These are phyloP conservation scores for Aix galericulata DNA, from an alignment of 2,113 vertebrate genomes.

Conservation along the genomic window DNA sequence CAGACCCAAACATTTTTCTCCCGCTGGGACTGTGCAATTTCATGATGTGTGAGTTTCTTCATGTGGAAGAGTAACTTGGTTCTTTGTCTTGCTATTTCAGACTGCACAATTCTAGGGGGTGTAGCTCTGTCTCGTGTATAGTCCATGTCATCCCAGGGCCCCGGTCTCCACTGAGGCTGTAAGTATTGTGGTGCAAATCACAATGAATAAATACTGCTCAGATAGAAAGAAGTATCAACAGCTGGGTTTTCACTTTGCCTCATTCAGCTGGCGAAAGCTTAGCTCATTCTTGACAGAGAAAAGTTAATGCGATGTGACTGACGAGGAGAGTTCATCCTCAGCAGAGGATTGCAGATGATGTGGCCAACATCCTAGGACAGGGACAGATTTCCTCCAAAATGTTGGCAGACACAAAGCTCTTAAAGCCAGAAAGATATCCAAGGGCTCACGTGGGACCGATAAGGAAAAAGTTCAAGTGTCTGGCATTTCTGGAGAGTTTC, in stretches of 20 bases:
- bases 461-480: not conserved
- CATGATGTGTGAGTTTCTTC: not conserved
- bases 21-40: not conserved
- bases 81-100: conserved; percentile 17
- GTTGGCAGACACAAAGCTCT: not conserved
- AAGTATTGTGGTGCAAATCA: not conserved
- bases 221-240: not conserved
- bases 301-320: not conserved
- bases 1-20: not conserved
- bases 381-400: not conserved
- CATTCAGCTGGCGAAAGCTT: not conserved
- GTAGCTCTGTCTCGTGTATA: not conserved
- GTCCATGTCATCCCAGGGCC: not conserved
- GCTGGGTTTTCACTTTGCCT: conserved; percentile 19
- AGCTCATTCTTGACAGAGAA: not conserved
- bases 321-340: not conserved
- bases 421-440: not conserved
- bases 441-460: not conserved
- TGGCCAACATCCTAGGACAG: not conserved
- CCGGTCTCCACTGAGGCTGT: not conserved
- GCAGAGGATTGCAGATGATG: not conserved
- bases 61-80: not conserved
- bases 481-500: conserved; percentile 21
- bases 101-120: not conserved
- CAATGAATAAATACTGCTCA: conserved; percentile 2